phyloP scores from a whole-genome alignment of 2,888 invertebrate genomes.

The Halocaridina rubra region DNA sequence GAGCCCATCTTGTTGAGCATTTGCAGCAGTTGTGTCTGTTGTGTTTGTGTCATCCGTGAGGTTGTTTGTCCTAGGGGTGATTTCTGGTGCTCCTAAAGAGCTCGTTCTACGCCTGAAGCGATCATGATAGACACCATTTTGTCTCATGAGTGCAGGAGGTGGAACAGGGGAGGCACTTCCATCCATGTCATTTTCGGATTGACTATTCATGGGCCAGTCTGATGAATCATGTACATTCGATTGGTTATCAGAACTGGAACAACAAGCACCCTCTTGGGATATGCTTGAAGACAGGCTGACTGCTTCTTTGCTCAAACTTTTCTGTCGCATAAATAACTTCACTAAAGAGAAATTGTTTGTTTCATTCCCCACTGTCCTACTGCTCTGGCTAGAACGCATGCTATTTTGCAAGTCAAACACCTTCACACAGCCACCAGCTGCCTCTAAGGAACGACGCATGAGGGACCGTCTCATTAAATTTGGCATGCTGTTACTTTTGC shows the following conservation, averaged over 20 bases:
- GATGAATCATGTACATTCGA: slow-evolving; percentile 65
- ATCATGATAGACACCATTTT: slow-evolving; percentile 52
- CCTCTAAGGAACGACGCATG: slow-evolving; percentile 60
- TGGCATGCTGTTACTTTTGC: slow-evolving; percentile 73
- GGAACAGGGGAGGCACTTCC: slow-evolving; percentile 62
- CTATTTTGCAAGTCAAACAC: slow-evolving; percentile 67
- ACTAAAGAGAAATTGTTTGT: slow-evolving; percentile 80
- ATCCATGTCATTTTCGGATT: slow-evolving; percentile 65
- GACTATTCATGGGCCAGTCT: slow-evolving; percentile 65
- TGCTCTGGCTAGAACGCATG: slow-evolving; percentile 68
- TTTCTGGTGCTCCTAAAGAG: slow-evolving; percentile 18
- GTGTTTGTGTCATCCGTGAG: slow-evolving; percentile 23
- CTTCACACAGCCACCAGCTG: slow-evolving; percentile 65
- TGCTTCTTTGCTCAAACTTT: slow-evolving; percentile 83
- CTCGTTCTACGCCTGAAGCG: slow-evolving; percentile 34
- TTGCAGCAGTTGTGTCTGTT: slow-evolving; percentile 33
- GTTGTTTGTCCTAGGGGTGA: slow-evolving; percentile 29
- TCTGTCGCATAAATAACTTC: slow-evolving; percentile 89
- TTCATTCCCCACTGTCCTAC: slow-evolving; percentile 59
- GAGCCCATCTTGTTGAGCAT: slow-evolving; percentile 37
- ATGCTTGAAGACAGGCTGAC: slow-evolving; percentile 73
- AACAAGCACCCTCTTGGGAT: slow-evolving; percentile 79
- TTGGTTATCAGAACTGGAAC: slow-evolving; percentile 74
- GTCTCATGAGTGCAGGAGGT: slow-evolving; percentile 49
- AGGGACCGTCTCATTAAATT: slow-evolving; percentile 62